Evolutionary conservation across 37 sponge, comb jelly and placozoan species (phyloP), one percentile per base, ranked within the genome.

Genomic region (Halichondria panicea): DNA sequence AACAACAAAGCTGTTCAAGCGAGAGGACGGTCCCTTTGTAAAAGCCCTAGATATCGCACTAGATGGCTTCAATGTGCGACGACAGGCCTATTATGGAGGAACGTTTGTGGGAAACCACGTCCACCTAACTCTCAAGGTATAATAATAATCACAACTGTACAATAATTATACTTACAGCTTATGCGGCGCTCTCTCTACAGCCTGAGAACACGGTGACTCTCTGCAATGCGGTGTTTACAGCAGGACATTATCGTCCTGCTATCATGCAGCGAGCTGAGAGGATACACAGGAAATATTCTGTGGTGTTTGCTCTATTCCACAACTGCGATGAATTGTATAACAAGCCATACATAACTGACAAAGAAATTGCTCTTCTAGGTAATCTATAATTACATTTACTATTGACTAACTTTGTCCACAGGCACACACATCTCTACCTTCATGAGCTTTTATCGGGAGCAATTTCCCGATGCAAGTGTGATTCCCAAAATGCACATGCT

Each of bases 101-200:
- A 72, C 66, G 21, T 81, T 81, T 62, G 50, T 81, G 5, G 81
- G 81, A 25, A 81, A 81, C 54, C 81, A 80, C 71, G 71, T 70
- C 3, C 71, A 80, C 81, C n/a, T n/a, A n/a, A n/a, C n/a, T n/a
- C n/a, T n/a, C n/a, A n/a, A n/a, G n/a, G n/a, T n/a, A n/a, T n/a
- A n/a, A n/a, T n/a, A n/a, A n/a, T n/a, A n/a, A n/a, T n/a, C n/a
- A n/a, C n/a, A n/a, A n/a, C n/a, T n/a, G n/a, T n/a, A n/a, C n/a
- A n/a, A n/a, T n/a, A n/a, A n/a, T n/a, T n/a, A n/a, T n/a, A n/a
- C 18, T 13, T 43, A 9, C 13, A 41, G 4, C 43, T 22, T 24
- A 36, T 15, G 44, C 45, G 12, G 15, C 8, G 31, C 5, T 12
- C 28, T 52, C 40, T 40, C 11, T n/a, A n/a, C 43, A 71, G 56